Evolutionary conservation across 2,113 vertebrate genomes (phyloP).

Genomic region (Platysternon megacephalum): DNA sequence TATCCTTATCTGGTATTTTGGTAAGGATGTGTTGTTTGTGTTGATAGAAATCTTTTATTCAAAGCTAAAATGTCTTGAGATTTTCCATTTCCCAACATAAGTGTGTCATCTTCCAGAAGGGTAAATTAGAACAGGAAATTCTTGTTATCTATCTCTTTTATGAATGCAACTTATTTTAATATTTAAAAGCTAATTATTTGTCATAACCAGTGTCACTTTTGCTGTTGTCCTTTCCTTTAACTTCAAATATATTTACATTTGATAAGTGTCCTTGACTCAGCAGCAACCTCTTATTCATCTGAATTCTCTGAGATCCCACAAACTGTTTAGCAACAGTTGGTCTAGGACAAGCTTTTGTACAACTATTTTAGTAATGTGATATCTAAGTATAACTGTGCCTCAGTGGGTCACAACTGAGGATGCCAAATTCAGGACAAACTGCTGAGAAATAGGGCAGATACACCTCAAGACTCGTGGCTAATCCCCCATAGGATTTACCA

Average conservation of each 20-base stretch:
- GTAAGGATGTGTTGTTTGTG: conserved; percentile 66
- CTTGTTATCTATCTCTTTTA: not conserved
- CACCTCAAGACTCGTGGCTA: no score
- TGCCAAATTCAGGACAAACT: no score
- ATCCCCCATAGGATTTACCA: no score
- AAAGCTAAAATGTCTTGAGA: not conserved
- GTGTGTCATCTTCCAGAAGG: not conserved
- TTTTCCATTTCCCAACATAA: not conserved
- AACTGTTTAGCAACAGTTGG: not conserved
- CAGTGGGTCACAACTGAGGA: no score
- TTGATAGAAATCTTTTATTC: not conserved
- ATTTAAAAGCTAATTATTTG: not conserved
- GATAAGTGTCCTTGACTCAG: not conserved
- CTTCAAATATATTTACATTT: not conserved
- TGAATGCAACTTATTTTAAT: not conserved
- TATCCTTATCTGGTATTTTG: conserved; percentile 78
- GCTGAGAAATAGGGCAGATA: no score
- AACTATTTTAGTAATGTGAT: not conserved
- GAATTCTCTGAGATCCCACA: not conserved
- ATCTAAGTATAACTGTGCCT: not conserved
- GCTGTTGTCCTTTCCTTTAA: not conserved
- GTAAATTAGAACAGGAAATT: not conserved
- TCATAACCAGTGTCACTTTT: not conserved
- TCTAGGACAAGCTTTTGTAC: not conserved
- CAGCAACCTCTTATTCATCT: not conserved